Evolutionary conservation across 64 coral and sea anemone genomes (phyloP), one percentile per base, ranked within the genome.

Genomic region (Porites australiensis): DNA sequence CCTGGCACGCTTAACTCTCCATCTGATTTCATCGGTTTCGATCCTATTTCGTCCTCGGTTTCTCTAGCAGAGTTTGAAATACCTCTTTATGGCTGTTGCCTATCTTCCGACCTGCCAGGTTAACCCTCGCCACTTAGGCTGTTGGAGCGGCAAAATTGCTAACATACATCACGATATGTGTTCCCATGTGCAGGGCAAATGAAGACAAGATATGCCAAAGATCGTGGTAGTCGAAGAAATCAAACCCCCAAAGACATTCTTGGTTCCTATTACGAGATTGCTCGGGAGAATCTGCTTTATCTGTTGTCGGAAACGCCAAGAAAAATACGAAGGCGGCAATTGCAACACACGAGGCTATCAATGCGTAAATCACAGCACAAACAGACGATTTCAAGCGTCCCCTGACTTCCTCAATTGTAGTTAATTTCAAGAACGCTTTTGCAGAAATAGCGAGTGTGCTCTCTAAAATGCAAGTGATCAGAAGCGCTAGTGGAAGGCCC

Each of bases 131-230:
- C 1, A 37, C 27, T 37, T 37, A 37, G 27, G 27, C 27, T 37
- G 27, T 37, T 37, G 27, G 27, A 37, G 27, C 27, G 27, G 27
- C 27, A 37, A 37, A 37, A 81, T 52, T 5, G 23, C 53, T 60
- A 58, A 81, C 46, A 81, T 45, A 82, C 79, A 82, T 82, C 22
- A 82, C 43, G 5, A 64, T 13, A 82, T 45, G 44, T 64, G 58
- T 59, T 6, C 58, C 79, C 79, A 82, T 82, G 0, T 64, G 79
- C 2, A 82, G 15, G 16, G 79, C 79, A 64, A 82, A 64, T 44
- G 79, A 82, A 4, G 79, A 82, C 79, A 82, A 11, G 16, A 82
- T 16, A 64, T 82, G 79, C 79, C 79, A 82, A 0, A 82, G 27
- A 13, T 64, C 79, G 12, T 82, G 79, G 13, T 43, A 82, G 4